These are phyloP conservation scores for Solea solea DNA, from an alignment of 2,113 vertebrate genomes.

Conservation along the genomic window DNA sequence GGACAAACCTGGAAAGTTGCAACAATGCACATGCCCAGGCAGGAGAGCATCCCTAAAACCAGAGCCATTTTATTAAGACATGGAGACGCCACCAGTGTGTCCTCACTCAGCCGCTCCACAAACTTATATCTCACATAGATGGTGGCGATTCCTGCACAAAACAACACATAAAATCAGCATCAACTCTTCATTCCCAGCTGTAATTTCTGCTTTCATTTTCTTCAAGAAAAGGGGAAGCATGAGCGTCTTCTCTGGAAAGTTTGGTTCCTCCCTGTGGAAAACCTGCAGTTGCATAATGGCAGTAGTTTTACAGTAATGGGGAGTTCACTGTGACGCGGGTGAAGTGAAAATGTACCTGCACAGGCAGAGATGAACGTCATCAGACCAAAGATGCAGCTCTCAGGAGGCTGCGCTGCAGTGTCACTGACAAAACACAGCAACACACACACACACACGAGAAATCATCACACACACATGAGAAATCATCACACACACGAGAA, in stretches of 20 bases:
- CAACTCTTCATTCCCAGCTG: neutral
- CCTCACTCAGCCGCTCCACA: conserved; percentile 84
- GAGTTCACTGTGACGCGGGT: neutral
- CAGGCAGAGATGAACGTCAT: conserved; percentile 93
- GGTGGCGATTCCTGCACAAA: conserved; percentile 84
- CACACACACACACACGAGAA: no score
- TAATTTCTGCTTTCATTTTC: conserved; percentile 59
- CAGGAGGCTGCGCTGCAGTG: conserved; percentile 88
- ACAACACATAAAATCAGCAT: neutral
- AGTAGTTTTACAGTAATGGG: neutral
- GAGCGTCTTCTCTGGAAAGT: conserved; percentile 2
- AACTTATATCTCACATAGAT: conserved; percentile 91
- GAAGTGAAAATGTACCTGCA: conserved; percentile 84
- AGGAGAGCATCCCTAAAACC: conserved; percentile 83
- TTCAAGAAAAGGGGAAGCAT: conserved; percentile 65
- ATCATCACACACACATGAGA: neutral
- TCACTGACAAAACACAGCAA: conserved; percentile 78
- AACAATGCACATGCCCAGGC: conserved; percentile 90
- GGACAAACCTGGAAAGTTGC: conserved; percentile 92
- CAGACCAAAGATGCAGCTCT: conserved; percentile 94
- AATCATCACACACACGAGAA: neutral
- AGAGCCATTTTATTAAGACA: conserved; percentile 81
- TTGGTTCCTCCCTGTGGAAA: conserved; percentile 34
- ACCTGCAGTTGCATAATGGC: conserved; percentile 7
- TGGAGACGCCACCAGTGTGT: conserved; percentile 44